Percentiles rank a stretch among this genome's conserved stretches.
Conservation (phyloP, 2,797 vertebrate species). For the Ispidina lecontei region DNA sequence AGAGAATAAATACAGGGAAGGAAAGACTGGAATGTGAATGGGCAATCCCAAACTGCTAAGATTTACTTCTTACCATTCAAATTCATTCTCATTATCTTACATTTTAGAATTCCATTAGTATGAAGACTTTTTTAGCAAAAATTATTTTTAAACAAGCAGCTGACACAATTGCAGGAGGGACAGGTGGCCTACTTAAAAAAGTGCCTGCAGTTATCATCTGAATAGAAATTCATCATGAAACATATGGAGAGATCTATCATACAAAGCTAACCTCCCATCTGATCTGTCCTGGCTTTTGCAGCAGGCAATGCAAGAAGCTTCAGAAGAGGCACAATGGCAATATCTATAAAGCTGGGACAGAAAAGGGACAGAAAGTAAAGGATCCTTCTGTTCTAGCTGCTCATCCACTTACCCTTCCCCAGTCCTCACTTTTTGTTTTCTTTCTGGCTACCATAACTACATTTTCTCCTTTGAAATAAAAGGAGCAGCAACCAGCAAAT, state of each 20-base stretch:
- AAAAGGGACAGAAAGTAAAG: background rate
- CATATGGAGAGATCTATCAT: background rate
- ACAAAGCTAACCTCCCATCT: background rate
- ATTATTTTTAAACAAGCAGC: slow-evolving; percentile 54
- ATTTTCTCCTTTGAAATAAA: background rate
- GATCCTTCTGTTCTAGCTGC: background rate
- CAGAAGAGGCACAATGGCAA: background rate
- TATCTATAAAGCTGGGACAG: background rate
- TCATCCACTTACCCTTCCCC: background rate
- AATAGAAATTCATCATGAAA: background rate
- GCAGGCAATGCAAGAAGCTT: background rate
- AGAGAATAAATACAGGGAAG: background rate
- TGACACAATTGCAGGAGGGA: slow-evolving; percentile 42
- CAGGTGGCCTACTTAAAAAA: slow-evolving; percentile 45
- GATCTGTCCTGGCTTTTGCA: background rate
- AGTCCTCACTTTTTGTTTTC: background rate
- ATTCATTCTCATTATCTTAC: background rate
- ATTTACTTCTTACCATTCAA: background rate
- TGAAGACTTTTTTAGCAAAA: background rate
- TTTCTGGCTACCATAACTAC: background rate
- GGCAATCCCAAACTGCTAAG: background rate
- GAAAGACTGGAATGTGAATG: background rate
- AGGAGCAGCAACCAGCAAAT: background rate
- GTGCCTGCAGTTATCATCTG: background rate
- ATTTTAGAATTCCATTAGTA: slow-evolving; percentile 14